Evolutionary conservation across 2,888 invertebrate species (phyloP), one percentile per base, ranked within the genome.

Genomic region (Raillietiella orientalis): DNA sequence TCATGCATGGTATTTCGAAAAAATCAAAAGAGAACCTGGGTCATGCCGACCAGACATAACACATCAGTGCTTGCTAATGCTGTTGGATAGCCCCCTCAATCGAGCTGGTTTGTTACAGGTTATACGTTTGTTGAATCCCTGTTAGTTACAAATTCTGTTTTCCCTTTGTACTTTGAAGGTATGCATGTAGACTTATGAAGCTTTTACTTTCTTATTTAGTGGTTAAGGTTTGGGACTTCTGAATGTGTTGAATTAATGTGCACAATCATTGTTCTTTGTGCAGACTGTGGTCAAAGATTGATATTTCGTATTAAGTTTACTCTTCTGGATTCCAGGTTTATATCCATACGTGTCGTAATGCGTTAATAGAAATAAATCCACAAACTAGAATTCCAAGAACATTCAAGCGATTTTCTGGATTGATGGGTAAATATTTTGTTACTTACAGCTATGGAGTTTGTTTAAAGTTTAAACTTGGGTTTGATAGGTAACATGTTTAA

Each of bases 11-110:
- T 66, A 82, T 32, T 53, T 87, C 35, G 65, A 67, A 35, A 84
- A 72, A 43, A 66, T 71, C 43, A 67, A 72, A 36, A 56, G 77
- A 30, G 75, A 84, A 38, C 67, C 72, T 1, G 70, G 75, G 0
- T 59, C 69, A 3, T 82, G 77, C 40, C 56, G 96, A 16, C 96
- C 96, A 0, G 96, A 99, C 41, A 96, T 99, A 31, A 63, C 77
- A 1, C 93, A 99, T 46, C 93, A 93, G 46, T 93, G 90, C 43
- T 53, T 99, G 10, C 52, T 96, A 1, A 96, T 93, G 87, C 53
- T 96, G 24, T 65, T 93, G 53, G 93, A 99, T 45, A 87, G 87
- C 31, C 96, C 96, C 0, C 49, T 96, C 21, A 96, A 96, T 45
- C 57, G 93, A 37, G 84, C 90, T 23, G 90, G 84, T 1, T 52